A percentile compares a stretch with the other conserved stretches of the same genome.
phyloP scores from a whole-genome alignment of 1,140 invertebrate genomes.

The Aphelenchoides fujianensis region DNA sequence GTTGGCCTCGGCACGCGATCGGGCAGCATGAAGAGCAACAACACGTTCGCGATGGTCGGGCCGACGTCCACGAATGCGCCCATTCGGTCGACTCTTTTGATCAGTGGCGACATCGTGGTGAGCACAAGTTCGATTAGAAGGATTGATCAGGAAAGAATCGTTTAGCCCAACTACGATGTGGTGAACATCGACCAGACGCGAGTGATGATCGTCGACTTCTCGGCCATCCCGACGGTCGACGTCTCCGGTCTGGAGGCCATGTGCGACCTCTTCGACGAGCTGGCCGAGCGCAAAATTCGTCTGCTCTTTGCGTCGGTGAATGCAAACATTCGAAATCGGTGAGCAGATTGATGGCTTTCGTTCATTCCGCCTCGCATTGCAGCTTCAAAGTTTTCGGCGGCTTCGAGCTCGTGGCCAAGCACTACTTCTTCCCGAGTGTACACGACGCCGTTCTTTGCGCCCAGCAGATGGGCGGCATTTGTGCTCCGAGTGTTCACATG shows the following conservation, averaged over 20 bases:
- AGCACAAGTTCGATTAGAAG: slow-evolving; percentile 4
- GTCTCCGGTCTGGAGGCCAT: slow-evolving; percentile 37
- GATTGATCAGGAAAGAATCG: slow-evolving; percentile 9
- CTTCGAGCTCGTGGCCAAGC: slow-evolving; percentile 46
- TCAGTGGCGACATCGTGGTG: slow-evolving; percentile 49
- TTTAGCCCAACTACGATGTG: slow-evolving; percentile 48
- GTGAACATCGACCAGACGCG: slow-evolving; percentile 29
- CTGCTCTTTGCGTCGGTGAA: slow-evolving; percentile 46
- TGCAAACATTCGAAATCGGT: slow-evolving; percentile 34
- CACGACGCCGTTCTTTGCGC: slow-evolving; percentile 49
- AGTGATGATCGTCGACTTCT: slow-evolving; percentile 48
- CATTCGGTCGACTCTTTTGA: slow-evolving; percentile 47
- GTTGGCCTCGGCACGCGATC: slow-evolving; percentile 50
- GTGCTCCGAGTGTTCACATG: slow-evolving; percentile 50
- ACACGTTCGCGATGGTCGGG: slow-evolving; percentile 28
- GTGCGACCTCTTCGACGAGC: slow-evolving; percentile 42
- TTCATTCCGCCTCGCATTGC: too few species aligned
- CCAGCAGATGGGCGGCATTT: slow-evolving; percentile 45
- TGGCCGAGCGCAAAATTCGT: slow-evolving; percentile 36
- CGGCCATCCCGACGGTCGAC: slow-evolving; percentile 42
- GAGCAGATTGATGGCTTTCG: neutral
- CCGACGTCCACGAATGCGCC: slow-evolving; percentile 32
- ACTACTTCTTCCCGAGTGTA: slow-evolving; percentile 47
- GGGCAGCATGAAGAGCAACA: slow-evolving; percentile 51
- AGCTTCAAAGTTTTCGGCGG: slow-evolving; percentile 39